These are phyloP conservation scores for Caenorhabditis uteleia DNA, from an alignment of 2,888 invertebrate genomes.

Conservation along the genomic window DNA sequence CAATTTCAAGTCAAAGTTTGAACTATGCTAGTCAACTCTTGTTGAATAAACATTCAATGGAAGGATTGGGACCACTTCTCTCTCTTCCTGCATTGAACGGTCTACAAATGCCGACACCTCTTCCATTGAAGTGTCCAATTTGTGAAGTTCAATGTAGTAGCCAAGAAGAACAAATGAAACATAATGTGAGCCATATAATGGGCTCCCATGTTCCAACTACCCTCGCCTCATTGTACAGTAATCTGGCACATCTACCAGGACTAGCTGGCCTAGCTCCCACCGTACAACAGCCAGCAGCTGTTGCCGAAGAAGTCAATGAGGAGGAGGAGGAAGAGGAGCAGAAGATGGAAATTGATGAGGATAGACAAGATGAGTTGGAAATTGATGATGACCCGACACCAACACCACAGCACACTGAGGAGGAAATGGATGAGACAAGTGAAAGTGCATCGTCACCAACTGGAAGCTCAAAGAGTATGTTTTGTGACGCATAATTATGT, in stretches of 20 bases:
- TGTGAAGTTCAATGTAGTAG: constrained; percentile 44
- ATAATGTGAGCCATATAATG: constrained; percentile 58
- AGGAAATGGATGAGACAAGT: constrained; percentile 46
- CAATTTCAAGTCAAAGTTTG: constrained; percentile 43
- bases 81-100: constrained; percentile 13
- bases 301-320: constrained; percentile 19
- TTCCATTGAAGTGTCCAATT: constrained; percentile 40
- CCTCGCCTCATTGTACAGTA: constrained; percentile 28
- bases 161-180: constrained; percentile 58
- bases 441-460: constrained; percentile 37
- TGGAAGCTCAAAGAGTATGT: constrained; percentile 36
- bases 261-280: constrained; percentile 7
- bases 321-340: constrained; percentile 10
- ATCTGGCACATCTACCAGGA: constrained; percentile 16
- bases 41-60: constrained; percentile 44
- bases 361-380: constrained; percentile 23
- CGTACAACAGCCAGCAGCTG: constrained; percentile 40
- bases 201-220: constrained; percentile 23
- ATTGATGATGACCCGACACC: constrained; percentile 8
- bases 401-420: constrained; percentile 21
- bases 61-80: constrained; percentile 12
- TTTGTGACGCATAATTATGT: no score
- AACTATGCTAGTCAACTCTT: constrained; percentile 49
- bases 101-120: constrained; percentile 1
- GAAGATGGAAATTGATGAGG: constrained; percentile 27